Evolutionary conservation across 1,140 invertebrate genomes (phyloP), one percentile per base, ranked within the genome.

Genomic region (Sarcophaga bullata): DNA sequence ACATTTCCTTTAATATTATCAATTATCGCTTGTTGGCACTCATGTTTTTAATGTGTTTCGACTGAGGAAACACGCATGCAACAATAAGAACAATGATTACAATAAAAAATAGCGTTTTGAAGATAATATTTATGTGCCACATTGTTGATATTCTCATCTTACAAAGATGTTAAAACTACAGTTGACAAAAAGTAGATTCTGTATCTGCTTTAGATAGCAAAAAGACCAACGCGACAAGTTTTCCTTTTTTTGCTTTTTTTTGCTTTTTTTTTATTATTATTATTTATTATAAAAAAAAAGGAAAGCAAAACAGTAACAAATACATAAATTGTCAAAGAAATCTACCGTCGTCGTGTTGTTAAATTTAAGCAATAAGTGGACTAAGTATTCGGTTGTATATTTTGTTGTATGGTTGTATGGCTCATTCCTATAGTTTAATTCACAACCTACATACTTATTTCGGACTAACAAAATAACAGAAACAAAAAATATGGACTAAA

Each of bases 1-100:
- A 37, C 25, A 37, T 37, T 37, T 37, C 4, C 25, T 37, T 37
- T 37, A 37, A 37, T n/a, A 13, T 78, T 78, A 52, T 78, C 75
- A 78, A 78, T 78, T 78, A 78, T 78, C 25, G 50, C 50, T 78
- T 52, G 48, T 52, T 78, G n/a, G 37, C 48, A 78, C 75, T 78
- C 10, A 48, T 78, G 13, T 52, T 78, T 17, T 52, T 15, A 49
- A 49, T 17, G n/a, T 76, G 73, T 68, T n/a, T 9, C 62, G 62
- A 68, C 62, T 10, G 19, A 9, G 6, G 9, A 68, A 68, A 6
- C n/a, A 19, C 5, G 6, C 58, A 68, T 37, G 25, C 25, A 37
- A 37, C 25, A 37, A 37, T 37, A 37, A 37, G 25, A 4, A 37
- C 25, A 37, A 37, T 37, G 25, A 37, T 37, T 37, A 19, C n/a